Base-by-base conservation (phyloP, 2,113 vertebrate species). In the Xyrauchen texanus region DNA sequence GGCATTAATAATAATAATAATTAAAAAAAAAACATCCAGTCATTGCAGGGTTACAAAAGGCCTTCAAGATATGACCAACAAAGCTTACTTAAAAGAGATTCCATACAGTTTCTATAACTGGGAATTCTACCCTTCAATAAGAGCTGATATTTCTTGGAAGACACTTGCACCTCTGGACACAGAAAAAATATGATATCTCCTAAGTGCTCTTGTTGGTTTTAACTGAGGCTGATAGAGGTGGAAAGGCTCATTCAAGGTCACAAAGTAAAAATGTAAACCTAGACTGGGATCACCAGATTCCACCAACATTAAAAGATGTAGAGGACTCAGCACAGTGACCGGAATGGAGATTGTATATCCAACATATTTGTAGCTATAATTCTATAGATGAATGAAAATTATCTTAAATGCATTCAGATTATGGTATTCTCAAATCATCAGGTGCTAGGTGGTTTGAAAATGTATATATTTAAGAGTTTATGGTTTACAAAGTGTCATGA, bases 61-160 rank as follows among this genome's bases (percentile, higher is more conserved):
- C n/a, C 44, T 46, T 3, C 45, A 49, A 49, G 72, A 64, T 73
- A 15, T 60, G 46, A 44, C 42, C 60, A 11, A 44, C 60, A 73
- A 73, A 46, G 4, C 57, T 16, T 61, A 61, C 42, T 45, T 61
- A 44, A 73, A 61, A 61, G 44, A 61, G 13, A 73, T 34, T 34
- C 21, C 21, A 34, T 34, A 3, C 21, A 71, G 57, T 71, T 7
- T 73, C 71, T 13, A 60, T 61, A 47, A 21, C 13, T 60, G 47
- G 8, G 57, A 49, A 49, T 21, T 53, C 9, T 62, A n/a, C 42
- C 21, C 1, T 61, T 60, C 57, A 73, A 73, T 73, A 61, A 61
- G 10, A 21, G 42, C 44, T 16, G 55, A 49, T 34, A 61, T 49
- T 61, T 61, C 55, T 61, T 61, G 57, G 44, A 71, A 71, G 21